Evolutionary conservation across 2,113 vertebrate genomes (phyloP), one percentile per base, ranked within the genome.

Genomic region (Delphinus delphis): DNA sequence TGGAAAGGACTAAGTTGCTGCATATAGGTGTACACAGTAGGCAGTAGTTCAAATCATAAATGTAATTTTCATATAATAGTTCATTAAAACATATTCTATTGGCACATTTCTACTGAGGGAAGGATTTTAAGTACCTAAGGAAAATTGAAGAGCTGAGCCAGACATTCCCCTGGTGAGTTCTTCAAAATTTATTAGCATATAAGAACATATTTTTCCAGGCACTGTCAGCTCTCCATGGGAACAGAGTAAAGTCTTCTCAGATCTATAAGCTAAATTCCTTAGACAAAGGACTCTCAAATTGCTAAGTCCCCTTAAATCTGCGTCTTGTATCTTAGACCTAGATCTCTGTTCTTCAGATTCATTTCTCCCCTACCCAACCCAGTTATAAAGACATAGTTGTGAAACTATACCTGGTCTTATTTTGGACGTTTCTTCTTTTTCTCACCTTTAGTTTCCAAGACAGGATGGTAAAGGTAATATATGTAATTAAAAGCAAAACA

Each of bases 401-500:
- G 28, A 92, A 96, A 89, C 70, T 92, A 47, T 18, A 88, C 53
- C 23, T 58, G 5, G 13, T 20, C 20, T 92, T 80, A 62, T 38
- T 84, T 50, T 80, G 20, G 15, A 95, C 26, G 6, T 38, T 88
- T 62, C 8, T 92, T 60, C 55, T 47, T 63, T 88, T 50, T 93
- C 44, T 74, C 33, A 5, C 47, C 14, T 82, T 81, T 58, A 58
- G 68, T 90, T 87, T 90, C 41, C 15, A 95, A 97, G 17, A 68
- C 55, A 95, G 18, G 33, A 62, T 83, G 47, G 23, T 65, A 93
- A 93, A 63, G 28, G 38, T 80, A 62, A 90, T 53, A n/a, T 15
- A 63, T 8, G 36, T n/a, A 85, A 23, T 70, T 86, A 89, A 97
- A 90, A 95, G 60, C 62, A 77, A 97, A 87, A 88, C 28, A 50